Evolutionary conservation across 92 coral and sea anemone genomes (phyloP), one percentile per base, ranked within the genome.

Genomic region (Desmophyllum pertusum): DNA sequence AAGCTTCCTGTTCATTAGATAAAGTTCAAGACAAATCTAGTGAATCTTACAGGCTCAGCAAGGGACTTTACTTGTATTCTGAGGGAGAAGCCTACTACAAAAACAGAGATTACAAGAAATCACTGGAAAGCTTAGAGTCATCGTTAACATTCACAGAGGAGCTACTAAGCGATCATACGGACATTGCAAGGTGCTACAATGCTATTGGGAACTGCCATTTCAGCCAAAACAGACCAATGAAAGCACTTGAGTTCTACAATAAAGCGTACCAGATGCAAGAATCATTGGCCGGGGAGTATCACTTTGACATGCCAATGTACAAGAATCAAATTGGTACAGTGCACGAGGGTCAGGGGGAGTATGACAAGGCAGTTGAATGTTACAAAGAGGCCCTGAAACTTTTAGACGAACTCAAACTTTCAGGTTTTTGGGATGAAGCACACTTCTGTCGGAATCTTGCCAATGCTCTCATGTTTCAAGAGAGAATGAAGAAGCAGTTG

Each of bases 181-280:
- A 78, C 6, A 84, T 85, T 52, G 88, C 89, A 6, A 72, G 96
- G 68, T 87, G 90, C 30, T 73, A 84, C 17, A 90, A 93, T 73
- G 80, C 89, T 38, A 90, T 93, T 40, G 96, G 96, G 0, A 92
- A 90, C 67, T 84, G 91, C 64, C 77, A 77, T 69, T 76, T 66
- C 70, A 41, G 61, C 7, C 84, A 85, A 1, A 46, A 78, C 23
- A 64, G 88, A 35, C 84, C 75, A 2, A 29, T 37, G 19, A 81
- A 27, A 51, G 92, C 96, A 7, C 61, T 75, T 1, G 29, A 2
- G 36, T 77, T 52, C 51, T 93, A 81, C 70, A 40, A 79, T 9
- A 67, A 45, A 38, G 90, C 91, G 0, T 18, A 76, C 40, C 18
- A 62, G 14, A 90, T 91, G 88, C 86, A 68, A 70, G 51, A 67